Evolutionary conservation across 1,140 invertebrate species (phyloP).

Genomic region (Cherax destructor): DNA sequence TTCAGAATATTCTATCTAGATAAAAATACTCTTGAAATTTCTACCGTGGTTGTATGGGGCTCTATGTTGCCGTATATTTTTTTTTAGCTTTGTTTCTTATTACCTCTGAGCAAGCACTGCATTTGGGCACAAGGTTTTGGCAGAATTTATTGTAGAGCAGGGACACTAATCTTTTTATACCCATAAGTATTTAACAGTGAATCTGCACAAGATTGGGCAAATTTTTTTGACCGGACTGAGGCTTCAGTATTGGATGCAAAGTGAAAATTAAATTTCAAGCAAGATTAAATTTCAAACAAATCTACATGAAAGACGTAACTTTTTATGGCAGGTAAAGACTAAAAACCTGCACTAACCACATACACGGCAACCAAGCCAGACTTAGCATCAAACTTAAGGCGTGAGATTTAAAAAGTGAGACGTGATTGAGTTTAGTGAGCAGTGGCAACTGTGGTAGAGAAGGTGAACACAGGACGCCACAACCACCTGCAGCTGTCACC

Average conservation of each 20-base stretch:
- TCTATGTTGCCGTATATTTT: constrained; percentile 23
- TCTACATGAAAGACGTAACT: not conserved
- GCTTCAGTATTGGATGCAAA: constrained; percentile 40
- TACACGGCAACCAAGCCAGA: constrained; percentile 56
- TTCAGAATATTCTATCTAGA: not conserved
- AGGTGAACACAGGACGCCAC: constrained; percentile 33
- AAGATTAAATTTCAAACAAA: constrained; percentile 43
- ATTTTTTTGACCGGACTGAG: constrained; percentile 54
- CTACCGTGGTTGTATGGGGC: not conserved
- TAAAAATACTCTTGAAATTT: not conserved
- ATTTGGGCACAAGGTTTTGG: constrained; percentile 25
- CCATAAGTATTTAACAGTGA: not conserved
- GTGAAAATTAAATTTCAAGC: constrained; percentile 17
- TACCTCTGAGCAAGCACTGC: constrained; percentile 54
- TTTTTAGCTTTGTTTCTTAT: constrained; percentile 12
- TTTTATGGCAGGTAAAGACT: constrained; percentile 35
- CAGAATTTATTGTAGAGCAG: constrained; percentile 26
- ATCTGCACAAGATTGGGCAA: constrained; percentile 16
- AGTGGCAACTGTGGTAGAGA: constrained; percentile 35
- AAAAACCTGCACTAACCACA: constrained; percentile 38
- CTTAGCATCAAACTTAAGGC: constrained; percentile 51
- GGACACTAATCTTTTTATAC: constrained; percentile 22
- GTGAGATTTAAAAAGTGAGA: constrained; percentile 39
- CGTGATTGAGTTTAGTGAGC: constrained; percentile 37
- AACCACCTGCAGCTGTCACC: constrained; percentile 36